Base-by-base conservation (phyloP, 2,113 vertebrate species). In the Megaceryle maxima region DNA sequence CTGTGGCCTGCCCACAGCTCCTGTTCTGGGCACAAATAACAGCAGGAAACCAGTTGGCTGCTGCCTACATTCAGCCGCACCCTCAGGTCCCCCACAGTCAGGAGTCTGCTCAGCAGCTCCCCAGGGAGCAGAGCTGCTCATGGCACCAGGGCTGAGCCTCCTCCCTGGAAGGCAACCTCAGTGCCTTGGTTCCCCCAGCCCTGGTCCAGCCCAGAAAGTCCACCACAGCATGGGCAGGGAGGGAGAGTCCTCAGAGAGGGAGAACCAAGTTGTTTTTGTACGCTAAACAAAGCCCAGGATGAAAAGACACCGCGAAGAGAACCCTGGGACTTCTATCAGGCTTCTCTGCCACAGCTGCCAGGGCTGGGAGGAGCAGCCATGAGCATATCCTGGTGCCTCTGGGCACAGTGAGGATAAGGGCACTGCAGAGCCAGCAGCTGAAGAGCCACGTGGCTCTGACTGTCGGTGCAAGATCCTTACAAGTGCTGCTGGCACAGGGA, bases 221-320 rank as follows among this genome's bases (percentile, higher is more conserved):
- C n/a, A 66, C 5, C 19, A 22, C n/a, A 44, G 16, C 37, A 28
- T 0, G 1, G 31, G 11, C 37, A 44, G 6, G 16, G n/a, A 77
- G 4, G 26, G 24, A 83, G 28, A 57, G 5, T 12, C 56, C 53
- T 67, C 62, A 24, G 37, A 57, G 16, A 75, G 26, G 9, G 7
- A 70, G 11, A 56, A 17, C 11, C 48, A 85, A n/a, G 13, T 10
- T 44, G 43, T 48, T 86, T 75, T 41, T 81, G 39, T 9, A 44
- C 24, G n/a, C 12, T 83, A 56, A 88, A 50, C 33, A 88, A 82
- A 88, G 41, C 24, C 81, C 66, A 76, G 50, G 39, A 82, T 41
- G 39, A 81, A 57, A 68, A 70, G 22, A 48, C 13, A 51, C 1
- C 1, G 5, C 43, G 20, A 91, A 35, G 35, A 79, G 31, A 74